Percentiles rank a stretch among this genome's conserved stretches.
phyloP scores from a whole-genome alignment of 2,113 vertebrate species.

The Aptenodytes forsteri region DNA sequence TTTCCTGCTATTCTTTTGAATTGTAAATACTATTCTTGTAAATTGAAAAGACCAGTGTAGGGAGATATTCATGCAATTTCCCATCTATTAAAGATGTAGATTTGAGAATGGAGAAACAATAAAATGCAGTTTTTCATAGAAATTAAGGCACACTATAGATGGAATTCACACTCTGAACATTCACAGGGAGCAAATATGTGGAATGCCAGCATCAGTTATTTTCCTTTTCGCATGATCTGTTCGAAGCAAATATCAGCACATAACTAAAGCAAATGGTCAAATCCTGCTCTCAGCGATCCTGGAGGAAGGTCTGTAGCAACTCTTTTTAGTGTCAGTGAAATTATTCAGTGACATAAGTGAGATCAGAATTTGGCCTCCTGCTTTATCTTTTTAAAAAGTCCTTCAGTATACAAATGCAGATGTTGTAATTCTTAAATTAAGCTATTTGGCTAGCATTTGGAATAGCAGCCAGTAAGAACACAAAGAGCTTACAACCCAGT shows the following conservation, averaged over 20 bases:
- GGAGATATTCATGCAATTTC: conserved; percentile 58
- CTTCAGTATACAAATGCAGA: conserved; percentile 56
- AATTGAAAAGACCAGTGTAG: conserved; percentile 61
- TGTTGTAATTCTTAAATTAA: conserved; percentile 55
- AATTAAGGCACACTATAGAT: background rate
- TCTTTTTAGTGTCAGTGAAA: background rate
- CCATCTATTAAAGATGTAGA: conserved; percentile 49
- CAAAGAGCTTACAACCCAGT: background rate
- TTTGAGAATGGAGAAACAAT: conserved; percentile 25
- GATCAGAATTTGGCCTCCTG: conserved; percentile 32
- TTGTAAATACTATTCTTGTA: conserved; percentile 71
- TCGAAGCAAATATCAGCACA: background rate
- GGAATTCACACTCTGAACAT: background rate
- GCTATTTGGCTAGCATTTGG: conserved; percentile 27
- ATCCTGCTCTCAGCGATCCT: background rate
- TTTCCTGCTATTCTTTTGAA: conserved; percentile 73
- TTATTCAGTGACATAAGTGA: conserved; percentile 1
- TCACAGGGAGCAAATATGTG: background rate
- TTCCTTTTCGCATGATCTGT: background rate
- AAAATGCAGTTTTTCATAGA: conserved; percentile 35
- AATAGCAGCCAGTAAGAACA: background rate
- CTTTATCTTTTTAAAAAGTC: conserved; percentile 35
- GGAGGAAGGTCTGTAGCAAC: background rate
- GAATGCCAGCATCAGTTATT: background rate
- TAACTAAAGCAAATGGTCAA: background rate